A percentile compares a stretch with the other conserved stretches of the same genome.
These are phyloP conservation scores for Hydropsyche tenuis DNA, from an alignment of 1,140 invertebrate genomes.

Conservation along the genomic window DNA sequence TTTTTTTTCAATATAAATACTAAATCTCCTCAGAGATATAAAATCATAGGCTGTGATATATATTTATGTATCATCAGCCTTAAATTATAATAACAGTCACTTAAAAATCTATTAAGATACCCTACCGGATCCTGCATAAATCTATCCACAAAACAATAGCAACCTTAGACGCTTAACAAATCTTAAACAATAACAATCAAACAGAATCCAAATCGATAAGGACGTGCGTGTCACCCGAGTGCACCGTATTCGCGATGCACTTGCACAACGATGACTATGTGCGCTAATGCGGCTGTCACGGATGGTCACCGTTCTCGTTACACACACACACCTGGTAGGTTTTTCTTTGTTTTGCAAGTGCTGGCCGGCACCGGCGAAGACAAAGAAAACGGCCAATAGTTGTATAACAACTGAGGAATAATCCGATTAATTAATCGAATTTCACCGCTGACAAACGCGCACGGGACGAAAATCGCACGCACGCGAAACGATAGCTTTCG, in stretches of 20 bases:
- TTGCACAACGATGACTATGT: too few relatives aligned
- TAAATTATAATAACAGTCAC: background rate
- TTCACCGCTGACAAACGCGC: background rate
- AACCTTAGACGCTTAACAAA: too few relatives aligned
- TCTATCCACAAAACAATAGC: too few relatives aligned
- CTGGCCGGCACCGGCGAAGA: background rate
- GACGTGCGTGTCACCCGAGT: background rate
- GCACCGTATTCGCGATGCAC: too few relatives aligned
- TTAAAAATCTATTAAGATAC: background rate
- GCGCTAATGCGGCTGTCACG: background rate
- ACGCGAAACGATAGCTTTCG: background rate
- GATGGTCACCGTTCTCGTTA: background rate
- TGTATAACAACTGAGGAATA: background rate
- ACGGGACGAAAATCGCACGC: background rate
- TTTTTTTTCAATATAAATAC: too few relatives aligned
- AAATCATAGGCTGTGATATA: too few relatives aligned
- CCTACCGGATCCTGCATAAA: background rate
- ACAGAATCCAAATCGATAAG: background rate
- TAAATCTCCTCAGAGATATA: too few relatives aligned
- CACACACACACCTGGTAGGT: background rate
- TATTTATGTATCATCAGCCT: too few relatives aligned
- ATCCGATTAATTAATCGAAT: too few relatives aligned
- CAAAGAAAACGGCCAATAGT: conserved; percentile 1
- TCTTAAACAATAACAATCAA: too few relatives aligned
- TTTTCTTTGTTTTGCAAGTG: conserved; percentile 12